Conservation (phyloP, 2,888 invertebrate genomes). For the Heliconius aoede region DNA sequence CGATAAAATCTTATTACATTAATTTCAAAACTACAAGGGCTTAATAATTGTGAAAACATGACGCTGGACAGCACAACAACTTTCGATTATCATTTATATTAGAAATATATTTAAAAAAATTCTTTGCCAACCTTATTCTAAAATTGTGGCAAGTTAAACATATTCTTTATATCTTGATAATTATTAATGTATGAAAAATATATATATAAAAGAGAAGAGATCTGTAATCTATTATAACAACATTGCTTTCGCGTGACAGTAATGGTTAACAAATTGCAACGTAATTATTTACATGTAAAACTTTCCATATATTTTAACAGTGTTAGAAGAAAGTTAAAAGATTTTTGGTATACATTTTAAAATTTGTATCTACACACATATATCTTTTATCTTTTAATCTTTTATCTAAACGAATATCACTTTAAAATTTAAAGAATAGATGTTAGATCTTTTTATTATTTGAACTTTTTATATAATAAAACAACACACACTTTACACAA, state of each 20-base stretch:
- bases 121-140: neutral
- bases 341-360: neutral
- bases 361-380: neutral
- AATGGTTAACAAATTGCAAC: neutral
- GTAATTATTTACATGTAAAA: neutral
- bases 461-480: neutral
- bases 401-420: neutral
- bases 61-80: neutral
- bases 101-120: neutral
- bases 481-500: neutral
- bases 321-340: too few relatives aligned
- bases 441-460: too few relatives aligned
- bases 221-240: neutral
- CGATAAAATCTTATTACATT: neutral
- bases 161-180: neutral
- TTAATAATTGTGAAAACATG: neutral
- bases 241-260: neutral
- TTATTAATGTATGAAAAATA: neutral
- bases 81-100: neutral
- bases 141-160: neutral
- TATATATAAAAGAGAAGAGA: neutral
- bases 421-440: neutral
- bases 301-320: neutral
- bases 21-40: neutral
- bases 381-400: neutral